phyloP scores from a whole-genome alignment of 2,113 vertebrate species.

The Gallinago undulata region DNA sequence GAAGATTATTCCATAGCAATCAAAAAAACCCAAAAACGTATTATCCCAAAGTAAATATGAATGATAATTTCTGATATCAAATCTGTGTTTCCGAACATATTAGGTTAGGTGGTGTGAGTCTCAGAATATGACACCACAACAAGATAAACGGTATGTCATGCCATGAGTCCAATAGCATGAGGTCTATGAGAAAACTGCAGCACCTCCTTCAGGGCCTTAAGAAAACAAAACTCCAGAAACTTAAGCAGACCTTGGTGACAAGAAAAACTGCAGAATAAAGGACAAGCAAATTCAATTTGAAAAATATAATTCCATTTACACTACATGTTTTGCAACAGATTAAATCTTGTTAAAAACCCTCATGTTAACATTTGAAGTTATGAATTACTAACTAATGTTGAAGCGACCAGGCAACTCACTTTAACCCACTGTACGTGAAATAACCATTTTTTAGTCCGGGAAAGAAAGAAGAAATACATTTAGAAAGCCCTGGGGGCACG shows the following conservation, averaged over 20 bases:
- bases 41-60: background rate
- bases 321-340: background rate
- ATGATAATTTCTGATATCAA: background rate
- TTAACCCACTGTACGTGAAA: background rate
- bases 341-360: background rate
- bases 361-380: background rate
- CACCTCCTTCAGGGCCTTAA: no score
- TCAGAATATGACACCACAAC: background rate
- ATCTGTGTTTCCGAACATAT: background rate
- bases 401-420: background rate
- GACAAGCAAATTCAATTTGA: background rate
- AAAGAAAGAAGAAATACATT: background rate
- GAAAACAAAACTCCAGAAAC: background rate
- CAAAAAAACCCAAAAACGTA: background rate
- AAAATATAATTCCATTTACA: background rate
- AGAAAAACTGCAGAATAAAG: background rate
- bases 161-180: background rate
- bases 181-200: background rate
- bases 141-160: background rate
- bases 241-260: background rate
- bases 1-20: background rate
- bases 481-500: background rate
- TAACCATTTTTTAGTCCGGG: background rate
- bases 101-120: background rate
- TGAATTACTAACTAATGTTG: background rate